Evolutionary conservation across 2,888 invertebrate species (phyloP).

Genomic region (Gymnocheta viridis): DNA sequence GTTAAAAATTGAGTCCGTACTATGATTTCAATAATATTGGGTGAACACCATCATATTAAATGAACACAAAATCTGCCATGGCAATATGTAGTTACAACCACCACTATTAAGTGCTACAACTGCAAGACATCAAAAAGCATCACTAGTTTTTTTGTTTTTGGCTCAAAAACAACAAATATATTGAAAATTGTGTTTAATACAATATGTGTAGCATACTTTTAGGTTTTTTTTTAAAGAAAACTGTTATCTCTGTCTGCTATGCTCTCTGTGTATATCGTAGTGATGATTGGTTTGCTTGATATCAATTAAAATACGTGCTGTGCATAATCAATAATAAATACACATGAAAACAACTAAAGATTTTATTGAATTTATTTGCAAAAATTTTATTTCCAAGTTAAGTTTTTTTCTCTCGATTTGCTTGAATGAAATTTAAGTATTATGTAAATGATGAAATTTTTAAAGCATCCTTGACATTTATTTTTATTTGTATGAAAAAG

Average conservation of each 20-base stretch:
- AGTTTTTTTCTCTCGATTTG: not conserved
- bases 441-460: not conserved
- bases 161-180: slow-evolving; percentile 33
- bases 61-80: slow-evolving; percentile 49
- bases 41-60: slow-evolving; percentile 66
- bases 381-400: not conserved
- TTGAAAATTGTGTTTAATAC: slow-evolving; percentile 26
- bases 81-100: slow-evolving; percentile 27
- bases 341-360: slow-evolving; percentile 31
- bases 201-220: slow-evolving; percentile 64
- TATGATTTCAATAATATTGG: slow-evolving; percentile 68
- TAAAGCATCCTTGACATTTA: not conserved
- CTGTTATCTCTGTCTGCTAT: not conserved
- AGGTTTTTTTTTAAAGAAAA: slow-evolving; percentile 13
- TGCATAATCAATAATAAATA: slow-evolving; percentile 69
- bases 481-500: not conserved
- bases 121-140: slow-evolving; percentile 65
- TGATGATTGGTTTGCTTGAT: slow-evolving; percentile 70
- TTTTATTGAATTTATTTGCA: slow-evolving; percentile 11
- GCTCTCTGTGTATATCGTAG: slow-evolving; percentile 2
- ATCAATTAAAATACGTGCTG: slow-evolving; percentile 81
- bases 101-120: slow-evolving; percentile 28
- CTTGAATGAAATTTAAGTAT: not conserved
- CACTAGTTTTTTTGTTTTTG: slow-evolving; percentile 15
- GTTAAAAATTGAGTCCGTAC: slow-evolving; percentile 65